These are phyloP conservation scores for Nineta flava DNA, from an alignment of 2,888 invertebrate genomes.

Conservation along the genomic window DNA sequence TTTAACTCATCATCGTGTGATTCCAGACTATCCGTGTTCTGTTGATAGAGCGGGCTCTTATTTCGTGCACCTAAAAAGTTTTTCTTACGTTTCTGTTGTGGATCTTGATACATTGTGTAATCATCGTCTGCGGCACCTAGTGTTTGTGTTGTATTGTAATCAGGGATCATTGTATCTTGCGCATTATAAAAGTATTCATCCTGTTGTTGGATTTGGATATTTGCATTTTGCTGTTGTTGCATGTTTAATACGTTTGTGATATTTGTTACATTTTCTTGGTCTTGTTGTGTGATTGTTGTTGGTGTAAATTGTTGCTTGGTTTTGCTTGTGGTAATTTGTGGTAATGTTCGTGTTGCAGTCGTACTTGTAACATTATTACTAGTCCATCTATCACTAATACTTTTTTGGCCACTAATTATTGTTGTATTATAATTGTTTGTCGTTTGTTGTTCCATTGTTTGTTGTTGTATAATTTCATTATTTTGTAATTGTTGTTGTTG, in stretches of 20 bases:
- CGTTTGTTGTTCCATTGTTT: no score
- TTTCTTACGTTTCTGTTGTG: constrained; percentile 17
- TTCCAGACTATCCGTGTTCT: constrained; percentile 36
- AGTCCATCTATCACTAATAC: constrained; percentile 10
- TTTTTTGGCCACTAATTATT: constrained; percentile 9
- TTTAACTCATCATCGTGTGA: constrained; percentile 36
- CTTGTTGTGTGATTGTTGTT: constrained; percentile 15
- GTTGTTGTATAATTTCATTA: no score
- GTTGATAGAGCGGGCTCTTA: constrained; percentile 25
- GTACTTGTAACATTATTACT: constrained; percentile 2
- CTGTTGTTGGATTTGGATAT: constrained; percentile 9
- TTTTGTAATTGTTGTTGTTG: constrained; percentile 8
- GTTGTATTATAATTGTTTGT: not conserved
- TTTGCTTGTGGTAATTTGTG: constrained; percentile 9
- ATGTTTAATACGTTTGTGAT: constrained; percentile 6
- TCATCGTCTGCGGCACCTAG: not conserved
- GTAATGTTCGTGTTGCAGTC: constrained; percentile 1
- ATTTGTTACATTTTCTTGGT: not conserved
- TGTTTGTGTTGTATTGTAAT: no score
- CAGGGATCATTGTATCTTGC: constrained; percentile 15
- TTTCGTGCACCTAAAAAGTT: constrained; percentile 21
- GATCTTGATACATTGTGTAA: constrained; percentile 13
- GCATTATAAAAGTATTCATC: constrained; percentile 19
- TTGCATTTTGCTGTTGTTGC: constrained; percentile 12
- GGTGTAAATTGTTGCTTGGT: constrained; percentile 14